Conservation (phyloP, 2,888 invertebrate genomes). For the Athalia cordata region DNA sequence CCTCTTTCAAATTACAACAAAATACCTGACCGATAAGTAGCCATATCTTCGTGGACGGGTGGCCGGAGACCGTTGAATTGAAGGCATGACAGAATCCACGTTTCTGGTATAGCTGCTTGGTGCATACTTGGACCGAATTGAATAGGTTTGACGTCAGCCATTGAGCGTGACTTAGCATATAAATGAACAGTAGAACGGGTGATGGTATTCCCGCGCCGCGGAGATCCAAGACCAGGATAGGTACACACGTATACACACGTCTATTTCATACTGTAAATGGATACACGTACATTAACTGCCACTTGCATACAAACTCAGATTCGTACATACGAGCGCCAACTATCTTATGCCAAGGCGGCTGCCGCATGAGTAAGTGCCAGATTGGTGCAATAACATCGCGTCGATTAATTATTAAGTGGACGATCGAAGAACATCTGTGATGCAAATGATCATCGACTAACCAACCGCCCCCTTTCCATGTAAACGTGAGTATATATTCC, state of each 20-base stretch:
- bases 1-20: too few species aligned
- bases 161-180: constrained; percentile 35
- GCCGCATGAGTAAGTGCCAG: constrained; percentile 51
- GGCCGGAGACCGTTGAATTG: neutral
- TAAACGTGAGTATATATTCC: too few species aligned
- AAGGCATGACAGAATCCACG: too few species aligned
- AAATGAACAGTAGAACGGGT: constrained; percentile 14
- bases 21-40: too few species aligned
- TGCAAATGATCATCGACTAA: constrained; percentile 62
- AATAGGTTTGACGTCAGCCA: constrained; percentile 33
- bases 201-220: neutral
- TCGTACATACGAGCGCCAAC: neutral
- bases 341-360: neutral
- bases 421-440: constrained; percentile 61
- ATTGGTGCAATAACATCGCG: constrained; percentile 53
- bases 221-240: constrained; percentile 1
- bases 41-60: too few species aligned
- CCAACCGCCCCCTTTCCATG: neutral
- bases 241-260: neutral
- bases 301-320: neutral
- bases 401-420: constrained; percentile 59
- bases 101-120: neutral
- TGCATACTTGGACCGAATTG: constrained; percentile 30
- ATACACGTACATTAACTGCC: neutral
- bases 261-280: neutral